Evolutionary conservation across 2,113 vertebrate genomes (phyloP).

Genomic region (Paraplagusia blochii): DNA sequence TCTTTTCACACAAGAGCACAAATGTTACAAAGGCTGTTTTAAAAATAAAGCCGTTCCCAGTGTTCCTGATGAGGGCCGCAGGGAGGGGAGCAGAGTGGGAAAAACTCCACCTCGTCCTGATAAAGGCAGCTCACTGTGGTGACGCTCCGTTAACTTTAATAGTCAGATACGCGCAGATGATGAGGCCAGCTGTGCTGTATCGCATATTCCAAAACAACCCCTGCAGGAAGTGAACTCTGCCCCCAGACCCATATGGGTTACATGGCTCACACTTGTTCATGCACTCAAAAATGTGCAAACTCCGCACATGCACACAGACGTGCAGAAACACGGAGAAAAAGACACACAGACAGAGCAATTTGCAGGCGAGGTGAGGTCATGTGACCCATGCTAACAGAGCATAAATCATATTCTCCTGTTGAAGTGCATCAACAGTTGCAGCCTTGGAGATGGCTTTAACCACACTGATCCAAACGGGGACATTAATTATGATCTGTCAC

Average conservation of each 20-base stretch:
- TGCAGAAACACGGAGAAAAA: conserved; percentile 26
- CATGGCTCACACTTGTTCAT: conserved; percentile 48
- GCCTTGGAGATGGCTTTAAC: conserved; percentile 28
- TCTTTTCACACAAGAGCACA: conserved; percentile 12
- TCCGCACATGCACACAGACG: conserved; percentile 19
- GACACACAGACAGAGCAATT: conserved; percentile 20
- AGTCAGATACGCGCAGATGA: conserved; percentile 84
- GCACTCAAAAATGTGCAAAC: conserved; percentile 65
- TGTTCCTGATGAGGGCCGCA: conserved; percentile 51
- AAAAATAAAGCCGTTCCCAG: conserved; percentile 16
- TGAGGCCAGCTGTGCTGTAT: conserved; percentile 82
- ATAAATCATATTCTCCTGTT: conserved; percentile 29
- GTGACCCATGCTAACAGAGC: conserved; percentile 36
- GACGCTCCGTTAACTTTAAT: conserved; percentile 86
- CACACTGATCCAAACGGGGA: conserved; percentile 43
- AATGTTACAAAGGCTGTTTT: conserved; percentile 4
- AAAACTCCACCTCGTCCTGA: conserved; percentile 70
- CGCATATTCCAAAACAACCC: conserved; percentile 77
- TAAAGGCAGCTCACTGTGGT: conserved; percentile 82
- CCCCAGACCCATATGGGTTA: conserved; percentile 66
- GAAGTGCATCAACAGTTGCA: conserved; percentile 6
- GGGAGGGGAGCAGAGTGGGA: conserved; percentile 57
- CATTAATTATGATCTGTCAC: conserved; percentile 51
- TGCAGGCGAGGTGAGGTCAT: conserved; percentile 23
- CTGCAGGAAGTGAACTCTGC: conserved; percentile 73